Evolutionary conservation across 2,888 invertebrate genomes (phyloP).

Genomic region (Steinernema carpocapsae): DNA sequence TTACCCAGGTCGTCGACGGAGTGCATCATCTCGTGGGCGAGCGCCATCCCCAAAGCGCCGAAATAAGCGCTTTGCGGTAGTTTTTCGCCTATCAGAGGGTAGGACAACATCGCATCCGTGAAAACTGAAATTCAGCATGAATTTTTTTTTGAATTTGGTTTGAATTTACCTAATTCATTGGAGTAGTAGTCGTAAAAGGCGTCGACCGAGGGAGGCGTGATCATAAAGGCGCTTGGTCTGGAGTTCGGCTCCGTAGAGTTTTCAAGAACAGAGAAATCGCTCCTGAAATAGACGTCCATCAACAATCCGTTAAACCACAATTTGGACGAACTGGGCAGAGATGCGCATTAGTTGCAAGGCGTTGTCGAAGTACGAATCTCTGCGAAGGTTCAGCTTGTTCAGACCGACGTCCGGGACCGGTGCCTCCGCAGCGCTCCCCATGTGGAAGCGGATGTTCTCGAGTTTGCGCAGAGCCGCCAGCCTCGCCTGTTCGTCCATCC

Average conservation of each 20-base stretch:
- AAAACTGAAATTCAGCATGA: constrained; percentile 43
- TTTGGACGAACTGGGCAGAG: not conserved
- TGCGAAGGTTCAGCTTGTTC: constrained; percentile 53
- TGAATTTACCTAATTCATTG: constrained; percentile 54
- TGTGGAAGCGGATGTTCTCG: constrained; percentile 58
- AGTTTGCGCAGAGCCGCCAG: constrained; percentile 57
- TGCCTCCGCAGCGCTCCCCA: constrained; percentile 43
- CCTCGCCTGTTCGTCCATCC: constrained; percentile 64
- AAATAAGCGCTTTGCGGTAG: constrained; percentile 60
- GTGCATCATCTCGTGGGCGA: constrained; percentile 65
- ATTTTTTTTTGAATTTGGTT: not conserved
- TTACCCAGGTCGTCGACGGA: constrained; percentile 63
- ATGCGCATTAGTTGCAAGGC: constrained; percentile 44
- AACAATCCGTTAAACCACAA: not conserved
- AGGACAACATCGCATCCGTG: constrained; percentile 63
- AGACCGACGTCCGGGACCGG: constrained; percentile 47
- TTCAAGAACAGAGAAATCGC: not conserved
- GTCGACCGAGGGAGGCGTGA: constrained; percentile 44
- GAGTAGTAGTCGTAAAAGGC: constrained; percentile 60
- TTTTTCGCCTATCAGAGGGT: constrained; percentile 58
- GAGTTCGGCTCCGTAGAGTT: constrained; percentile 7
- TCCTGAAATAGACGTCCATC: not conserved
- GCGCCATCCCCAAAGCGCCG: constrained; percentile 63
- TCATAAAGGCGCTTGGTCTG: not conserved
- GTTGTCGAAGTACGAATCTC: constrained; percentile 59